phyloP scores from a whole-genome alignment of 2,888 invertebrate species.

The Nasonia oneida region DNA sequence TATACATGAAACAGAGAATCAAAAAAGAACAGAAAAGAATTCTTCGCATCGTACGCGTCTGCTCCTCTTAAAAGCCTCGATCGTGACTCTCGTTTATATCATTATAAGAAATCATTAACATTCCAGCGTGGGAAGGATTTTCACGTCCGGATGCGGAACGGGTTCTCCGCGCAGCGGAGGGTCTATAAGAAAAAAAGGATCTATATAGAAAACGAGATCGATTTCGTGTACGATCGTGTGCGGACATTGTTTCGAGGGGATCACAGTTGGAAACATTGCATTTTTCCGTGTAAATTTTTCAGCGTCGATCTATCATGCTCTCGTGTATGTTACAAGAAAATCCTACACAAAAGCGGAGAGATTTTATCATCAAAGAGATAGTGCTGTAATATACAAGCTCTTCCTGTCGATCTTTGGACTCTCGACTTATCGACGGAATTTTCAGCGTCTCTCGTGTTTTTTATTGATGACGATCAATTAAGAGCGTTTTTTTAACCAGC shows the following conservation, averaged over 20 bases:
- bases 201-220: neutral
- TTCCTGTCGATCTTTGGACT: neutral
- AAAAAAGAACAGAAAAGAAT: neutral
- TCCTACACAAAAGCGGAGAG: neutral
- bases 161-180: neutral
- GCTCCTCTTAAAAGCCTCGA: neutral
- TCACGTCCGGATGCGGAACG: conserved; percentile 21
- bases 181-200: neutral
- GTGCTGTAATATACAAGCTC: no score
- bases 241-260: neutral
- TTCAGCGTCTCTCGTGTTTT: neutral
- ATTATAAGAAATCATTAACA: conserved; percentile 51
- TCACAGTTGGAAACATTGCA: neutral
- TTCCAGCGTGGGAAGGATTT: conserved; percentile 28
- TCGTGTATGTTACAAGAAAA: neutral
- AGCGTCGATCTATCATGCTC: neutral
- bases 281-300: neutral
- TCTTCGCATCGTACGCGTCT: neutral
- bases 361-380: neutral
- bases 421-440: neutral
- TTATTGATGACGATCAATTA: neutral
- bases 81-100: conserved; percentile 27
- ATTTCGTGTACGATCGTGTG: neutral
- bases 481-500: no score
- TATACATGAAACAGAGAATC: conserved; percentile 53